Conservation (phyloP, 2,797 vertebrate species). For the Pseudochromis fuscus region DNA sequence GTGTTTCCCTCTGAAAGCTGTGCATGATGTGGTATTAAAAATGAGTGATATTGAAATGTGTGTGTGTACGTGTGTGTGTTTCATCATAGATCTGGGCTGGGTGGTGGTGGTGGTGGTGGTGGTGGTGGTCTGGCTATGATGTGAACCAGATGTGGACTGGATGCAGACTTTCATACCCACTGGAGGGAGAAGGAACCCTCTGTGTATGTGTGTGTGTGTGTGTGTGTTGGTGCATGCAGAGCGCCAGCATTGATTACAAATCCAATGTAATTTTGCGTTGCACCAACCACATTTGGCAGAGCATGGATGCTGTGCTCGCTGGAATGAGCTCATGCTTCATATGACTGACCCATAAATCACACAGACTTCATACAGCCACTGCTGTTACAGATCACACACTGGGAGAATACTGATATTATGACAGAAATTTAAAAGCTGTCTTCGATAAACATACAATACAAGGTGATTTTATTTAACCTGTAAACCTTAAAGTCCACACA, state of each 20-base stretch:
- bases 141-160: slow-evolving; percentile 83
- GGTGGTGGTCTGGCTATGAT: slow-evolving; percentile 76
- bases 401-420: slow-evolving; percentile 40
- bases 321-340: slow-evolving; percentile 75
- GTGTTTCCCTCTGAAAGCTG: slow-evolving; percentile 53
- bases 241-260: slow-evolving; percentile 76
- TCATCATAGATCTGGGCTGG: slow-evolving; percentile 63
- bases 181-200: slow-evolving; percentile 60
- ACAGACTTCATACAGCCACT: slow-evolving; percentile 51
- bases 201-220: slow-evolving; percentile 49
- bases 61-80: slow-evolving; percentile 32
- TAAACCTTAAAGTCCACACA: neutral
- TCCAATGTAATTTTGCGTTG: slow-evolving; percentile 74
- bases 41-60: slow-evolving; percentile 52
- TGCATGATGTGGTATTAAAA: slow-evolving; percentile 67
- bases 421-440: slow-evolving; percentile 29
- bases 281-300: slow-evolving; percentile 76
- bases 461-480: slow-evolving; percentile 29
- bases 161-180: slow-evolving; percentile 74
- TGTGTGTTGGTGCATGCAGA: slow-evolving; percentile 47
- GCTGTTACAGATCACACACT: slow-evolving; percentile 41
- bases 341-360: slow-evolving; percentile 69
- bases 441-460: slow-evolving; percentile 34
- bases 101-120: slow-evolving; percentile 74
- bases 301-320: slow-evolving; percentile 39